Evolutionary conservation across 2,113 vertebrate genomes (phyloP).

Genomic region (Spilogale gracilis): DNA sequence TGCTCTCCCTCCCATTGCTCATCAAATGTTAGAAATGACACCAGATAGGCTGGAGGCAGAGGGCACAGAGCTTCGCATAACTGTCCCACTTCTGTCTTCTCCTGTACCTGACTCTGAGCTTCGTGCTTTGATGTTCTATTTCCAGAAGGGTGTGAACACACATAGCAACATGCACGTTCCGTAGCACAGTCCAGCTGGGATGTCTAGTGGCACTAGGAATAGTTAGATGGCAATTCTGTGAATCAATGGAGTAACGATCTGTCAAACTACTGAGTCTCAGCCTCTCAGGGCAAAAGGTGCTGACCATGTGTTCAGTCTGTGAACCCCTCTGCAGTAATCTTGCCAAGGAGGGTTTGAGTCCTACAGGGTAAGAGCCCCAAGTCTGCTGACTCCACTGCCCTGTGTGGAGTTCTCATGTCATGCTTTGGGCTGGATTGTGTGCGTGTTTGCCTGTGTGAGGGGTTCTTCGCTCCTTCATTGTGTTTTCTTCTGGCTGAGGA

Average conservation of each 20-base stretch:
- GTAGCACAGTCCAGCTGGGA: background rate
- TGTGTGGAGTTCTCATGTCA: background rate
- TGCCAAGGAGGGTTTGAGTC: too few relatives aligned
- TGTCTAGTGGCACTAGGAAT: background rate
- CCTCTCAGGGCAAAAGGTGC: rapidly evolving
- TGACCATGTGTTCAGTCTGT: background rate
- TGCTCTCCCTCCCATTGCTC: background rate
- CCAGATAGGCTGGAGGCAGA: background rate
- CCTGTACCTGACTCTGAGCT: background rate
- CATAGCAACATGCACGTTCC: background rate
- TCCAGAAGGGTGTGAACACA: background rate
- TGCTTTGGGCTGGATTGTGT: background rate
- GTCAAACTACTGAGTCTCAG: background rate
- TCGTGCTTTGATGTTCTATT: background rate
- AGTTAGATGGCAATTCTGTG: background rate
- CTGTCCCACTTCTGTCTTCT: background rate
- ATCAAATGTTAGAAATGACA: background rate
- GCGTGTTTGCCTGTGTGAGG: background rate
- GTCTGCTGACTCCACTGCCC: background rate
- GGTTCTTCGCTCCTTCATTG: background rate
- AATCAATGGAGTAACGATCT: background rate
- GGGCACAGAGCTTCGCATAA: background rate
- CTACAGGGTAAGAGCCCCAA: background rate
- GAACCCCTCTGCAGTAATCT: background rate
- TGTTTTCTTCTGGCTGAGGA: background rate